Conservation (phyloP, 2,888 invertebrate genomes). For the Stenotaenia linearis region DNA sequence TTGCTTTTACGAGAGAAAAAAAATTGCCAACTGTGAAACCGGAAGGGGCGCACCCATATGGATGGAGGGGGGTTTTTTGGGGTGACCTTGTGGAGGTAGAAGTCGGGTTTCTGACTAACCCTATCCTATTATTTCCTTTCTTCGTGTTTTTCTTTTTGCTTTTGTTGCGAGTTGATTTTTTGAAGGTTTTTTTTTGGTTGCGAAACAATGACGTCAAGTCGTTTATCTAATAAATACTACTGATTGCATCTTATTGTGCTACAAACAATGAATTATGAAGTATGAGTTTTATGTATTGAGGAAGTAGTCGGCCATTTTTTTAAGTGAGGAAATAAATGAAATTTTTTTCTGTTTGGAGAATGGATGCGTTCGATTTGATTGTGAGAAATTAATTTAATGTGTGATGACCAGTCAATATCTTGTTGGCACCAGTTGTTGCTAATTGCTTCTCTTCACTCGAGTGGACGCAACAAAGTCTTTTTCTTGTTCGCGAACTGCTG, state of each 20-base stretch:
- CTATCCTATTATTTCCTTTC: background rate
- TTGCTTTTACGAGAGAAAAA: background rate
- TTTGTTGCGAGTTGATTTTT: too few relatives aligned
- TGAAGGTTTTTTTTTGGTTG: background rate
- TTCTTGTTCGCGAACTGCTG: background rate
- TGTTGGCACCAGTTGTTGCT: constrained; percentile 20
- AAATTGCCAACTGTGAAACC: background rate
- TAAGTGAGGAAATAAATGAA: background rate
- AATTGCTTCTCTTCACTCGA: constrained; percentile 16
- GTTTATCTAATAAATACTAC: background rate
- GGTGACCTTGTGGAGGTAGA: background rate
- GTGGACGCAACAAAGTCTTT: constrained; percentile 27
- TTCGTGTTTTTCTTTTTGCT: background rate
- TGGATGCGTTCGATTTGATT: background rate
- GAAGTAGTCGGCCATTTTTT: background rate
- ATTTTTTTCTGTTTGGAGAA: background rate
- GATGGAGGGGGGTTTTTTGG: background rate
- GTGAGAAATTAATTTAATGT: constrained; percentile 8
- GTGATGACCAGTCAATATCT: constrained; percentile 27
- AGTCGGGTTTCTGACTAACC: background rate
- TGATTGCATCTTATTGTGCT: background rate
- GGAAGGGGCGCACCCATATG: background rate
- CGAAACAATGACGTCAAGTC: background rate
- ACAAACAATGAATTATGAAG: background rate
- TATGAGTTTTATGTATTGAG: background rate